Base-by-base conservation (phyloP, 2,797 vertebrate species). In the Danio albolineatus region DNA sequence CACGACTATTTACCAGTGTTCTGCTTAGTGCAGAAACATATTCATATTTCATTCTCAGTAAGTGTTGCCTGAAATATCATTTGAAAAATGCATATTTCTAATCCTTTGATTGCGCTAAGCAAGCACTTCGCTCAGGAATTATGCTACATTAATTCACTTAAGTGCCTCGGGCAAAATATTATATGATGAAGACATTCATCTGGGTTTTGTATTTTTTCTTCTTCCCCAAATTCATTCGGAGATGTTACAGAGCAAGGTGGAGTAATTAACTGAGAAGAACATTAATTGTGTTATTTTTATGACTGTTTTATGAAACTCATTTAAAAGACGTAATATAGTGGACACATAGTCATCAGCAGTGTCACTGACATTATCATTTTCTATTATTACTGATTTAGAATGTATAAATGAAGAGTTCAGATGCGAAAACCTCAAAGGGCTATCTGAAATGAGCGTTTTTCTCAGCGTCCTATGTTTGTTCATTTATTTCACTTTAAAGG, bases 101-200 rank as follows among this genome's bases (percentile, higher is more conserved):
- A 83, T 76, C 69, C 62, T 77, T 62, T 79, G 81, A 77, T 77
- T 82, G 69, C 73, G 80, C 67, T 5, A 75, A 83, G 62, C 57
- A 44, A n/a, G 64, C 73, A 77, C 56, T 82, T 56, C 19, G 19
- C 61, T 71, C 70, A 56, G 62, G 78, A 84, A 83, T 69, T 80
- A 73, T 66, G 80, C 73, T 84, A 82, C 82, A 82, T 81, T 84
- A 73, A 87, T 82, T 84, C 77, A 82, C 66, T 82, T 82, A 82
- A 82, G 66, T 59, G 80, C 82, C 80, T 75, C 46, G 8, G 74
- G 86, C 74, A 65, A 71, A 80, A 78, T 78, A 73, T 69, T 76
- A 43, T 78, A 82, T 49, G 73, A 82, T 81, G 17, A 73, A 82
- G 82, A 85, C 78, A 76, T 84, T 76, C 75, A 82, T 83, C 78